Conservation (phyloP, 1,140 invertebrate genomes). For the Orchestia grillus region DNA sequence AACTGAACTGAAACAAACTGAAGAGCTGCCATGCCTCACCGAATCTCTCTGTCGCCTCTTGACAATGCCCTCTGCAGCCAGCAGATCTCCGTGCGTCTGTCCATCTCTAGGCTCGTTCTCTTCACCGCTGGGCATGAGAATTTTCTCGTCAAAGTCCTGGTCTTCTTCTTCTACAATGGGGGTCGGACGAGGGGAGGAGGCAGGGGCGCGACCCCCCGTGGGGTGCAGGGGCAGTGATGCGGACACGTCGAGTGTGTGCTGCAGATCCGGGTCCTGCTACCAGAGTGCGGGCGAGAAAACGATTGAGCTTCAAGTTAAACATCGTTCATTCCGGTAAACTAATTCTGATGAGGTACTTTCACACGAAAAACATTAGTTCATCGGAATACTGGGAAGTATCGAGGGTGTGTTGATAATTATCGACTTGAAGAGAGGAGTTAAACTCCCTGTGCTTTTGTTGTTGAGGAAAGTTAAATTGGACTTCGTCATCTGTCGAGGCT, state of each 20-base stretch:
- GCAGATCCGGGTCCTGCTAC: background rate
- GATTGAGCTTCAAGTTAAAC: background rate
- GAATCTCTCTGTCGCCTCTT: background rate
- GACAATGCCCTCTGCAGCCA: background rate
- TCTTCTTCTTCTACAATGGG: slow-evolving; percentile 32
- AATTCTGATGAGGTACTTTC: background rate
- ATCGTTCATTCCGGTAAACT: background rate
- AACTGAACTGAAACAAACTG: background rate
- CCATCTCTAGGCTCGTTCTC: background rate
- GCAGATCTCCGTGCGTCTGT: background rate
- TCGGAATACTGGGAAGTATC: background rate
- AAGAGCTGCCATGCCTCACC: background rate
- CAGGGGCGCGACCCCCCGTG: background rate
- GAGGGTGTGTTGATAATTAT: too few relatives aligned
- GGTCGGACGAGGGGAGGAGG: background rate
- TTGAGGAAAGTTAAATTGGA: too few relatives aligned
- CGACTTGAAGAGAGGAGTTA: too few relatives aligned
- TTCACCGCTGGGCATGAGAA: background rate
- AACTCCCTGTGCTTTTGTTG: too few relatives aligned
- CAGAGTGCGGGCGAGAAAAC: background rate
- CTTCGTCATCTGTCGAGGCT: too few relatives aligned
- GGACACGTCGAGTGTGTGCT: background rate
- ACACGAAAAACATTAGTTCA: background rate
- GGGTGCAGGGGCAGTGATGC: background rate
- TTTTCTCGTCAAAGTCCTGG: background rate